Evolutionary conservation across 2,797 vertebrate genomes (phyloP).

Genomic region (Masticophis lateralis): DNA sequence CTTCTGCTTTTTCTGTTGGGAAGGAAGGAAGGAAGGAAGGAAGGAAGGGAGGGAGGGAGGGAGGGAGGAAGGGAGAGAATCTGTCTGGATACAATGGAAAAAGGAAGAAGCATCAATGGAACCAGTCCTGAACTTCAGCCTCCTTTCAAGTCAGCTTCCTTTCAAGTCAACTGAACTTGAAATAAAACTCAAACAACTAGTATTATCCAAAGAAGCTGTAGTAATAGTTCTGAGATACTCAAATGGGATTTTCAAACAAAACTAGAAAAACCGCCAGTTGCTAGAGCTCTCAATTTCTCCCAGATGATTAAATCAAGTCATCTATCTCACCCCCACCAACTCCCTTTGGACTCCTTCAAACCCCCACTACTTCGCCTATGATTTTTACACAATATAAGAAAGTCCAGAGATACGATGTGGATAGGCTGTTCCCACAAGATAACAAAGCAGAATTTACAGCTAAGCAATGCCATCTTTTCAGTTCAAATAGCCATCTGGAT

Average conservation of each 20-base stretch:
- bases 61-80: not conserved
- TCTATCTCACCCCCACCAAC: not conserved
- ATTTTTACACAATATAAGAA: not conserved
- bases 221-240: not conserved
- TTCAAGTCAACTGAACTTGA: not conserved
- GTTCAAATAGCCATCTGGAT: not conserved
- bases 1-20: not conserved
- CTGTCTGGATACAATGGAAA: not conserved
- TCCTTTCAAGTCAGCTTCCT: not conserved
- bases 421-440: not conserved
- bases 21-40: not conserved
- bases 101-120: not conserved
- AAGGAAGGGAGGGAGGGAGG: too few relatives aligned
- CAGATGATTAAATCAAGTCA: not conserved
- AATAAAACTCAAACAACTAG: not conserved
- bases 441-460: not conserved
- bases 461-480: not conserved
- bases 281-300: not conserved
- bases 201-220: not conserved
- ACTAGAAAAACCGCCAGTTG: not conserved
- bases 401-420: not conserved
- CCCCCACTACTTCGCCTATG: not conserved
- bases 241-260: not conserved
- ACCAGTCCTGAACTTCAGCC: not conserved
- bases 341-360: not conserved